These are phyloP conservation scores for Etheostoma spectabile DNA, from an alignment of 2,113 vertebrate genomes.

Conservation along the genomic window DNA sequence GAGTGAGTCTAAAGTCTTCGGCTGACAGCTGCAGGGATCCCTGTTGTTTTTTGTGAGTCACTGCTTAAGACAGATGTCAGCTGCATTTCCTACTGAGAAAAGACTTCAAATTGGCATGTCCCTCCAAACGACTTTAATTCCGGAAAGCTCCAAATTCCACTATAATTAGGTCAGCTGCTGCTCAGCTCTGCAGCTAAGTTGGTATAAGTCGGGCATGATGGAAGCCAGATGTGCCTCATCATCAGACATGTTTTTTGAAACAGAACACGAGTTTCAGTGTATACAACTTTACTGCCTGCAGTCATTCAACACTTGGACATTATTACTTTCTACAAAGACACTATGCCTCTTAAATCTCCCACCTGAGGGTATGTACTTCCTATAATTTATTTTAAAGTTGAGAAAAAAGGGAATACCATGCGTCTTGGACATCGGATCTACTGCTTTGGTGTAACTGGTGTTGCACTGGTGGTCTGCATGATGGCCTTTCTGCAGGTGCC, in stretches of 20 bases:
- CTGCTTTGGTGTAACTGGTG: slow-evolving; percentile 7
- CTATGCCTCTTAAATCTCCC: not conserved
- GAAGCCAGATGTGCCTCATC: slow-evolving; percentile 48
- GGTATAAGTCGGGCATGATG: slow-evolving; percentile 42
- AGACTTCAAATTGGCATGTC: slow-evolving; percentile 57
- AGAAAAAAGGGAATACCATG: not conserved
- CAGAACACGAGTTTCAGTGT: not conserved
- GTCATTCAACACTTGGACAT: slow-evolving; percentile 13
- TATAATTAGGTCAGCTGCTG: slow-evolving; percentile 74
- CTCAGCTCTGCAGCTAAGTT: slow-evolving; percentile 41
- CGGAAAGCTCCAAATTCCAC: slow-evolving; percentile 48
- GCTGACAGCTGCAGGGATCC: slow-evolving; percentile 11
- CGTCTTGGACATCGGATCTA: not conserved
- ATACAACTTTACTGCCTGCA: slow-evolving; percentile 9
- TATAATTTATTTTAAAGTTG: not conserved
- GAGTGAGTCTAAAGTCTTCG: slow-evolving; percentile 23
- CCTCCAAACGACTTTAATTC: slow-evolving; percentile 52
- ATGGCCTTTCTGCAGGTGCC: slow-evolving; percentile 48
- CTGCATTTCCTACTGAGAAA: slow-evolving; percentile 59
- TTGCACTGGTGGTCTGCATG: slow-evolving; percentile 45
- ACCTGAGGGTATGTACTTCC: not conserved
- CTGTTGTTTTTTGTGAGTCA: slow-evolving; percentile 40
- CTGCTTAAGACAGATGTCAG: slow-evolving; percentile 67
- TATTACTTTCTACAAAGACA: slow-evolving; percentile 16
- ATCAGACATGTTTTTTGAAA: slow-evolving; percentile 44